Conservation (phyloP, 2,888 invertebrate species). For the Trichopoda pennipes region DNA sequence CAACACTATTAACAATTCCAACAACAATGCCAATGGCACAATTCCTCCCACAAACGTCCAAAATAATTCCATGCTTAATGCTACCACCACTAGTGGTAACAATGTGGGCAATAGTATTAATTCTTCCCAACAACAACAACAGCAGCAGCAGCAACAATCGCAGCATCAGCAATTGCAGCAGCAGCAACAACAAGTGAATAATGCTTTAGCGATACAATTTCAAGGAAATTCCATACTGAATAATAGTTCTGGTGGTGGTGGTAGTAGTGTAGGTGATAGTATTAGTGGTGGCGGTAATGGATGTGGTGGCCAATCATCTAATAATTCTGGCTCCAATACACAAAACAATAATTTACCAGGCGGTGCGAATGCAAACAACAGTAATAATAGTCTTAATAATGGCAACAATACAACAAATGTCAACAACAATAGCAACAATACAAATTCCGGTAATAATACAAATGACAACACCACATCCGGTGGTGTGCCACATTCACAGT, state of each 20-base stretch:
- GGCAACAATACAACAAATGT: constrained; percentile 57
- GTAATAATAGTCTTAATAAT: constrained; percentile 29
- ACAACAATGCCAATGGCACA: constrained; percentile 78
- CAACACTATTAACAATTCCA: constrained; percentile 71
- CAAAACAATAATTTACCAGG: constrained; percentile 47
- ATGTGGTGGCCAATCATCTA: constrained; percentile 60
- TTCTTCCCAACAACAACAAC: constrained; percentile 73
- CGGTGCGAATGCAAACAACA: constrained; percentile 24
- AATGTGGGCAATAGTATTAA: constrained; percentile 62
- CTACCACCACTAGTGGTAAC: constrained; percentile 65
- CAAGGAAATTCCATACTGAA: constrained; percentile 76
- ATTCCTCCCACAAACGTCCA: constrained; percentile 78
- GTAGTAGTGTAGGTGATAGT: constrained; percentile 68
- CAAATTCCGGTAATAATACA: constrained; percentile 40
- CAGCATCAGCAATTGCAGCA: constrained; percentile 72
- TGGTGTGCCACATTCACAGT: constrained; percentile 80
- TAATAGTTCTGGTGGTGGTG: constrained; percentile 67
- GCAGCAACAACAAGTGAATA: constrained; percentile 75
- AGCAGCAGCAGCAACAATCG: constrained; percentile 71
- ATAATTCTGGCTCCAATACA: constrained; percentile 40
- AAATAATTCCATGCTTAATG: constrained; percentile 78
- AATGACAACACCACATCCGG: constrained; percentile 62
- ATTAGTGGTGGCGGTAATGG: constrained; percentile 65
- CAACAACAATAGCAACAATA: constrained; percentile 63
- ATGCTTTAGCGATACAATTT: constrained; percentile 80